phyloP scores from a whole-genome alignment of 2,113 vertebrate genomes.

The Nettapus auritus region DNA sequence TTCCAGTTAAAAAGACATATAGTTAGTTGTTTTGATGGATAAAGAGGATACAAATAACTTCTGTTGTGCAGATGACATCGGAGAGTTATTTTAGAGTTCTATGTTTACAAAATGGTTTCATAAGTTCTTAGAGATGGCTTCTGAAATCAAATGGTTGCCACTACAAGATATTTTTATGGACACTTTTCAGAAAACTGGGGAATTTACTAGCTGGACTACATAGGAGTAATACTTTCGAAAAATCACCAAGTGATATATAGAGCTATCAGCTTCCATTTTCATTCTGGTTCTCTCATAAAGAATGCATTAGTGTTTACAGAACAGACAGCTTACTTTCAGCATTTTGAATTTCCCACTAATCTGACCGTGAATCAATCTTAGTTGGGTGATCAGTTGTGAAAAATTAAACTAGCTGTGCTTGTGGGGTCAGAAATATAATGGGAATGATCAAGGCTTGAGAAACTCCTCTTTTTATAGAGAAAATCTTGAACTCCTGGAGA shows the following conservation, averaged over 20 bases:
- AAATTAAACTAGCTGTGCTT: neutral
- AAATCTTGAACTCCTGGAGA: neutral
- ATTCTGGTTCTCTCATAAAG: neutral
- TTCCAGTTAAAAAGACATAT: neutral
- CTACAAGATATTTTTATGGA: neutral
- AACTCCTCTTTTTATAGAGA: neutral
- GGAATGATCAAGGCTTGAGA: neutral
- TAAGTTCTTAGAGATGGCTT: neutral
- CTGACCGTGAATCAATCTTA: neutral
- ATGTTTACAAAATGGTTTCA: neutral
- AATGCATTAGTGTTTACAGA: neutral
- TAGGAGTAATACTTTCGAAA: neutral
- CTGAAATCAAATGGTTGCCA: neutral
- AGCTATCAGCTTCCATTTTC: neutral
- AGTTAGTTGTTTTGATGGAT: neutral
- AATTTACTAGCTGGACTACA: neutral
- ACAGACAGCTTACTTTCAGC: neutral
- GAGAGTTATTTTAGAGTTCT: neutral
- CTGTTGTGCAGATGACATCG: neutral
- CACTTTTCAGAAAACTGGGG: neutral
- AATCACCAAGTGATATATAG: neutral
- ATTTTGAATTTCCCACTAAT: neutral
- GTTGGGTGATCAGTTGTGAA: neutral
- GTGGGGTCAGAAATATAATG: neutral
- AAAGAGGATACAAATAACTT: neutral